Base-by-base conservation (phyloP, 2,797 vertebrate genomes). In the Atherinosoma microstoma region DNA sequence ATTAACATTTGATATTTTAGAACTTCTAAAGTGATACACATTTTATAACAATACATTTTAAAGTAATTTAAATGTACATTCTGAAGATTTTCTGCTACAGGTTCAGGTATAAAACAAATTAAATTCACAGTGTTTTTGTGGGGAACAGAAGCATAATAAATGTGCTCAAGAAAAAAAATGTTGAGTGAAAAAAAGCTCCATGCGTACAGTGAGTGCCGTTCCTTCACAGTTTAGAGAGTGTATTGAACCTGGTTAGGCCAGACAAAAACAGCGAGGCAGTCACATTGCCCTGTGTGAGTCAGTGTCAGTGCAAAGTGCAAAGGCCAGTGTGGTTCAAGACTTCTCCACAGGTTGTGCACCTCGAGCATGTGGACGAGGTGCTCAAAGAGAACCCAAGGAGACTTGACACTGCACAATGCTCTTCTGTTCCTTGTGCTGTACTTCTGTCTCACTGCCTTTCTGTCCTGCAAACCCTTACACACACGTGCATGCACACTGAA, bases 391-490 rank as follows among this genome's bases (percentile, higher is more conserved):
- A 79, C 85, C 49, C 6, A 70, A 75, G 80, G 78, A 86, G 87
- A 70, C 88, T 83, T 81, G 35, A 79, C 60, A 1, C 69, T 47
- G 58, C 81, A 94, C 92, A 94, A 92, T 87, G 90, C 91, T 89
- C 84, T 81, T 90, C 92, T 95, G 93, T 94, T 92, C 90, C 84
- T 84, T 72, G 83, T 90, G 87, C 75, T 85, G 78, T 66, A 79
- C 79, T 67, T 70, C 78, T 84, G 68, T 71, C 83, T 83, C 67
- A 7, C 84, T 77, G 73, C 63, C 75, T 73, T 67, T 79, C 81
- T 79, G 73, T 60, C 67, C 66, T 47, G 66, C 70, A 70, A 79
- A 63, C 80, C 64, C 72, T 67, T 63, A 32, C 67, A 58, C 40
- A 56, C 64, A 64, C 65, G 12, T 67, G 68, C 85, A 78, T 53